These are phyloP conservation scores for Sardina pilchardus DNA, from an alignment of 2,113 vertebrate species.

Conservation along the genomic window DNA sequence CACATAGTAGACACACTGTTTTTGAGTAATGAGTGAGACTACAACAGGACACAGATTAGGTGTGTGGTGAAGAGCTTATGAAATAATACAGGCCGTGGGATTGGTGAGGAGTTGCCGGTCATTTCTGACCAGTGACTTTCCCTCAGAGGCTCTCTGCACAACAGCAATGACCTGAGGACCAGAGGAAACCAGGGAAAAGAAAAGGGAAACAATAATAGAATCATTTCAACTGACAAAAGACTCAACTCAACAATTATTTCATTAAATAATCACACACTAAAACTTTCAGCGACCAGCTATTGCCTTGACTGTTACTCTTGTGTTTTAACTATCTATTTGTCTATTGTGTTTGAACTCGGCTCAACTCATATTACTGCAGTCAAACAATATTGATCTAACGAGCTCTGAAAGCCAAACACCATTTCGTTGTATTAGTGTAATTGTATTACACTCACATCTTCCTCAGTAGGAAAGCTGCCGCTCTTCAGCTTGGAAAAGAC, in stretches of 20 bases:
- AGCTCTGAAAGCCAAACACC: no score
- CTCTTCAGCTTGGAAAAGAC: slow-evolving; percentile 84
- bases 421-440: no score
- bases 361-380: no score
- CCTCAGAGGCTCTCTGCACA: slow-evolving; percentile 73
- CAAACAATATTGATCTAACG: no score
- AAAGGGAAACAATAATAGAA: no score
- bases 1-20: background rate
- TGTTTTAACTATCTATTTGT: no score
- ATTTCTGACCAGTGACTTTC: slow-evolving; percentile 74
- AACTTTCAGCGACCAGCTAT: background rate
- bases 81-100: slow-evolving; percentile 74
- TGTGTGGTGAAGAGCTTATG: slow-evolving; percentile 57
- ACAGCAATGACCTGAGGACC: slow-evolving; percentile 75
- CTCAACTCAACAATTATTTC: no score
- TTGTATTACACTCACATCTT: slow-evolving; percentile 73
- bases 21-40: background rate
- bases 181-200: background rate
- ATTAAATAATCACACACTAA: no score
- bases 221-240: no score
- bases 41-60: background rate
- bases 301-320: no score
- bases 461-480: slow-evolving; percentile 79
- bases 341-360: no score
- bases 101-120: slow-evolving; percentile 70